These are phyloP conservation scores for Pogonomyrmex californicus DNA, from an alignment of 1,140 invertebrate genomes.

Conservation along the genomic window DNA sequence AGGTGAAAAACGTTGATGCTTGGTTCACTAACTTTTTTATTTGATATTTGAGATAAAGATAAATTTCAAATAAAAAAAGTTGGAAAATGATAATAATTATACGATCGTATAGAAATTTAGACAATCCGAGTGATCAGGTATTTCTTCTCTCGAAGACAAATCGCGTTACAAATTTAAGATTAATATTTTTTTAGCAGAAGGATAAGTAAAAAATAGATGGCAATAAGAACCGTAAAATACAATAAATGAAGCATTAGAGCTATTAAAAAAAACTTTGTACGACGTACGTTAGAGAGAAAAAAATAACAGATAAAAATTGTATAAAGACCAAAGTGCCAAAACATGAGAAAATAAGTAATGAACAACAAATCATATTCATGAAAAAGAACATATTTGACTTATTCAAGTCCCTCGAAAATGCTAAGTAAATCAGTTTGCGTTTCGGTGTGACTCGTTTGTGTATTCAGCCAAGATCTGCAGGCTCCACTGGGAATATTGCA, in stretches of 20 bases:
- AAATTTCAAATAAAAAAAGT: constrained; percentile 33
- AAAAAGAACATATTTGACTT: constrained; percentile 33
- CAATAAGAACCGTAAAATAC: neutral
- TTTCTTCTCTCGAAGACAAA: neutral
- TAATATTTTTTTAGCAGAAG: constrained; percentile 25
- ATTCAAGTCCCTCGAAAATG: constrained; percentile 83
- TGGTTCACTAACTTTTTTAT: constrained; percentile 16
- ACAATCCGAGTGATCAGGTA: neutral
- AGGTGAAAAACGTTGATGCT: neutral
- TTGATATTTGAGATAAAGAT: neutral
- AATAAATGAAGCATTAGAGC: neutral
- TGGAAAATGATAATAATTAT: neutral
- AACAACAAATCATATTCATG: no score
- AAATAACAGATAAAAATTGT: neutral
- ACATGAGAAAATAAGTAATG: neutral
- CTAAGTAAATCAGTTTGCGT: constrained; percentile 85
- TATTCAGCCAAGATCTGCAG: constrained; percentile 80
- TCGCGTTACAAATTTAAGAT: neutral
- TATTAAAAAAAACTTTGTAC: neutral
- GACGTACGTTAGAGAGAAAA: neutral
- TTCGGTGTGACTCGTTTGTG: constrained; percentile 85
- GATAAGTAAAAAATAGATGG: neutral
- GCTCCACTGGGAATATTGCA: constrained; percentile 74
- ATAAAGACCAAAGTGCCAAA: neutral
- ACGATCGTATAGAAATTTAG: neutral